Percentiles rank a stretch among this genome's conserved stretches.
Evolutionary conservation across 1,140 invertebrate genomes (phyloP).

Genomic region (Dreissena polymorpha): DNA sequence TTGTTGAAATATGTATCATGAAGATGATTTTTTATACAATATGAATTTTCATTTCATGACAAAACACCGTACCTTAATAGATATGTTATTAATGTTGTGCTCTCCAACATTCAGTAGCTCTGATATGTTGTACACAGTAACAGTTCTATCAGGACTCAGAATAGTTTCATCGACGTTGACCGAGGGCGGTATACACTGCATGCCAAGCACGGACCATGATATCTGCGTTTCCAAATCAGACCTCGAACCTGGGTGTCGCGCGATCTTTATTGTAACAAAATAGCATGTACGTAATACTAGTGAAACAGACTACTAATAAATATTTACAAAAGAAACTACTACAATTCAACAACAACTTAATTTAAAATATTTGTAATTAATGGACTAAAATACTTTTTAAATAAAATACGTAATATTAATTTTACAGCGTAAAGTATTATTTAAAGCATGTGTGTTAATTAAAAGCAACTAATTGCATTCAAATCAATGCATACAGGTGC

Average conservation of each 20-base stretch:
- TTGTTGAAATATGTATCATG: no score
- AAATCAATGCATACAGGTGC: background rate
- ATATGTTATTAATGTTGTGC: slow-evolving; percentile 37
- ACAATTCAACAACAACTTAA: no score
- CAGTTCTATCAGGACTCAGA: slow-evolving; percentile 48
- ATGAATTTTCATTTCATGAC: no score
- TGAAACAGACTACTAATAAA: no score
- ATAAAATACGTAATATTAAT: no score
- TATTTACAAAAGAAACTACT: no score
- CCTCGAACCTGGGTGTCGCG: slow-evolving; percentile 52
- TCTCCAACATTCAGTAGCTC: slow-evolving; percentile 54
- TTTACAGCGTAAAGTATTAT: background rate
- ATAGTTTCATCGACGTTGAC: slow-evolving; percentile 22
- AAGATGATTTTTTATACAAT: background rate
- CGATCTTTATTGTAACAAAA: slow-evolving; percentile 31
- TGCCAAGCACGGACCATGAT: slow-evolving; percentile 58
- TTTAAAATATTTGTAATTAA: no score
- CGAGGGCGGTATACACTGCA: slow-evolving; percentile 30
- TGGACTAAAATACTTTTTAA: no score
- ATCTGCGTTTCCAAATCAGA: background rate
- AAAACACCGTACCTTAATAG: slow-evolving; percentile 35
- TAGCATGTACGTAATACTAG: no score
- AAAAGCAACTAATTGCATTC: background rate
- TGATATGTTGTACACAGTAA: slow-evolving; percentile 26
- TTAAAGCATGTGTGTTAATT: background rate